Evolutionary conservation across 2,113 vertebrate species (phyloP), one percentile per base, ranked within the genome.

Genomic region (Tapirus terrestris): DNA sequence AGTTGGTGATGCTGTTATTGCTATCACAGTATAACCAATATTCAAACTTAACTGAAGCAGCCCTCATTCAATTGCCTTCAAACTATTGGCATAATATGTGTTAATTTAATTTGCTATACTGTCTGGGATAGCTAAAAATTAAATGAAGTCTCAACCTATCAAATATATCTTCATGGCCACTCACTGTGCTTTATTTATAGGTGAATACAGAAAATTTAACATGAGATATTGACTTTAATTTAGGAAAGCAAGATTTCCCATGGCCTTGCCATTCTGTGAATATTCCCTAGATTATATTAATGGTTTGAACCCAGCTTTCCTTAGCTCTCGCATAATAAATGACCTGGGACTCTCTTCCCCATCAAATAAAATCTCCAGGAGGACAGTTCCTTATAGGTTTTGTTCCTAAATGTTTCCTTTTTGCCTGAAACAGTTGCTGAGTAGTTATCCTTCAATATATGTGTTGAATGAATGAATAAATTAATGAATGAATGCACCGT

Each of bases 141-240:
- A 83, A 95, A 81, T 33, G 33, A 1, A 70, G 33, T 39, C 86
- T 8, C 25, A 76, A 82, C 8, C 45, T 53, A 33, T 72, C 45
- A 72, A 60, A 79, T 73, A 31, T 33, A 33, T 72, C 67, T 90
- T 86, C 17, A n/a, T 58, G 53, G 2, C 8, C 2, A 53, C 8
- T 89, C 23, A 85, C 21, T 43, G 27, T 84, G 23, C 25, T 82
- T 77, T 96, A 82, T 72, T 56, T 75, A 82, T 45, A 83, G 45
- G 3, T 87, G 23, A 85, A 80, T 67, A 60, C 5, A 63, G 17
- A 79, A 51, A 33, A 83, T 29, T 51, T 51, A 39, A 23, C 18
- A 43, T 61, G 16, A 87, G 18, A n/a, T n/a, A 63, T 31, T 72
- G 87, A 75, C 7, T 79, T 95, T 88, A 91, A 82, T 53, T 91